Evolutionary conservation across 1,140 invertebrate genomes (phyloP), one percentile per base, ranked within the genome.

Genomic region (Psix sp.): DNA sequence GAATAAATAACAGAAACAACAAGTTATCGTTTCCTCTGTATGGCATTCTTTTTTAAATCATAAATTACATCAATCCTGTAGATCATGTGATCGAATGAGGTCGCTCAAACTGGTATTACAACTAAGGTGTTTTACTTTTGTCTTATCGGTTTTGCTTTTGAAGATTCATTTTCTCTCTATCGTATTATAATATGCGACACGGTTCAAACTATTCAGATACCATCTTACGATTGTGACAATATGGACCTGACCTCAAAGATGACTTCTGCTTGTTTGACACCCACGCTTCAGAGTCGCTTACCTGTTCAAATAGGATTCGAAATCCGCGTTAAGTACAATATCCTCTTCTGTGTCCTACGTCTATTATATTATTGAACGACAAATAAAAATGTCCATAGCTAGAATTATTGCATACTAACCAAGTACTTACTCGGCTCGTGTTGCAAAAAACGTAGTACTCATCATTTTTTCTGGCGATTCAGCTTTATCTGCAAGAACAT

Each of bases 341-440:
- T 54, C 29, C 48, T 42, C 52, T 39, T 18, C 42, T 35, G 49
- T 11, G 54, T 31, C 36, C 57, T 66, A 39, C 46, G 59, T 35
- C 57, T 66, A 67, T 74, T 66, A 54, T 62, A 66, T 67, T 74
- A 67, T 74, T n/a, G n/a, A n/a, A n/a, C n/a, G n/a, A n/a, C n/a
- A n/a, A n/a, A n/a, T n/a, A n/a, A n/a, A n/a, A n/a, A n/a, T n/a
- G n/a, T n/a, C n/a, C n/a, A n/a, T n/a, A n/a, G n/a, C n/a, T n/a
- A n/a, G n/a, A n/a, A n/a, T n/a, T n/a, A n/a, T n/a, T n/a, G n/a
- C n/a, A n/a, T n/a, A n/a, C n/a, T n/a, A n/a, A n/a, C n/a, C n/a
- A n/a, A n/a, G n/a, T n/a, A n/a, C n/a, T n/a, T n/a, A n/a, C n/a
- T n/a, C n/a, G n/a, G n/a, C n/a, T n/a, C n/a, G n/a, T n/a, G n/a